phyloP scores from a whole-genome alignment of 2,888 invertebrate genomes.

The Leptothorax acervorum region DNA sequence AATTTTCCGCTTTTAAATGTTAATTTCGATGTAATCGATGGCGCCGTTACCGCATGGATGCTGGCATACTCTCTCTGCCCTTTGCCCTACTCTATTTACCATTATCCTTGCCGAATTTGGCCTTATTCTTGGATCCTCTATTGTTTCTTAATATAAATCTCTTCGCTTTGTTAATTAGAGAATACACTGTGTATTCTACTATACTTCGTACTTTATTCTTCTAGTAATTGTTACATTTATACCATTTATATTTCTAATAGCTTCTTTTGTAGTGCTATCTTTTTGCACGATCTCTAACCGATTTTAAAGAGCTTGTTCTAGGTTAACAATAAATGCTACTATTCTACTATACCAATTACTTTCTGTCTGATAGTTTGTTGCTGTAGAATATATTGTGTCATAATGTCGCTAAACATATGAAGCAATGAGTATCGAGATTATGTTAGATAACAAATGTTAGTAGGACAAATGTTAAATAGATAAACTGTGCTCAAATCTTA shows the following conservation, averaged over 20 bases:
- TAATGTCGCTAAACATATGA: conserved; percentile 41
- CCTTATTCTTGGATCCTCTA: neutral
- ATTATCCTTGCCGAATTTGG: neutral
- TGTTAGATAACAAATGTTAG: neutral
- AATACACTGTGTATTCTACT: neutral
- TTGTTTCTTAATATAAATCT: conserved; percentile 1
- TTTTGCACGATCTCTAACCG: neutral
- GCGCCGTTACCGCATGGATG: conserved; percentile 45
- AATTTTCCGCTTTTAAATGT: conserved; percentile 79
- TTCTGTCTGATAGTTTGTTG: conserved; percentile 39
- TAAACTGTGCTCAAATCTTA: neutral
- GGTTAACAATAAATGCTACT: neutral
- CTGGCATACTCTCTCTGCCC: conserved; percentile 41
- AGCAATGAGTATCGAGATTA: neutral
- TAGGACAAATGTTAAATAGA: neutral
- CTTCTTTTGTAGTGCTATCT: neutral
- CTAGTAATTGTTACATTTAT: neutral
- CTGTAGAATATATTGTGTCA: conserved; percentile 16
- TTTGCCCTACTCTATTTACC: conserved; percentile 34
- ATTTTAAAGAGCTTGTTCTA: neutral
- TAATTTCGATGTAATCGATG: conserved; percentile 78
- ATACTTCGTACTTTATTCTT: neutral
- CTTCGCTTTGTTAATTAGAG: conserved; percentile 5
- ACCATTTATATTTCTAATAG: neutral
- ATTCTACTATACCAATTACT: neutral